phyloP scores from a whole-genome alignment of 2,888 invertebrate species.

The Sarcophaga caerulescens region DNA sequence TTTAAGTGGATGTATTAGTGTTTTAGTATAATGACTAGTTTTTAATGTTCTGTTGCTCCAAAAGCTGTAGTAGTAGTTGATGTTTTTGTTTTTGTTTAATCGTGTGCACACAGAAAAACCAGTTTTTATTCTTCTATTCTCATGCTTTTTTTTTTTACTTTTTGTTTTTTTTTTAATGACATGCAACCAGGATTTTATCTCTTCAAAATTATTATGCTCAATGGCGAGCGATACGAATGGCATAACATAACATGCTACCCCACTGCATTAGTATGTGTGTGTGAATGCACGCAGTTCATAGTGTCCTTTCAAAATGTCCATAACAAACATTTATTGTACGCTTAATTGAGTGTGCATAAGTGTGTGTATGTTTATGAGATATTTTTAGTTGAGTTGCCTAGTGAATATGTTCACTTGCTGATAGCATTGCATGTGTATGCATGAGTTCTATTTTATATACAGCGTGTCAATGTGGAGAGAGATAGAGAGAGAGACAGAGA shows the following conservation, averaged over 20 bases:
- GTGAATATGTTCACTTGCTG: neutral
- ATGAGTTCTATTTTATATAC: neutral
- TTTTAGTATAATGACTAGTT: constrained; percentile 24
- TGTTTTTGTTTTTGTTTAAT: constrained; percentile 16
- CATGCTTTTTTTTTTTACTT: neutral
- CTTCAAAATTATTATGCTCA: constrained; percentile 5
- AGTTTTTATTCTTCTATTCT: too few species aligned
- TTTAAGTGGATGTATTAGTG: constrained; percentile 40
- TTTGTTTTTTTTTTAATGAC: constrained; percentile 22
- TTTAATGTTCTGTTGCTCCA: neutral
- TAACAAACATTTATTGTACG: neutral
- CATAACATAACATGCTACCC: neutral
- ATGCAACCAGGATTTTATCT: constrained; percentile 31
- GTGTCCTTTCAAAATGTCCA: neutral
- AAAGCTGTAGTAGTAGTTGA: neutral
- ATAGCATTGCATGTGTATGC: neutral
- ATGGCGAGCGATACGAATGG: neutral
- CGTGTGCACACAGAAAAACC: constrained; percentile 5
- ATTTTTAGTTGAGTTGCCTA: neutral
- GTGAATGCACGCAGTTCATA: neutral
- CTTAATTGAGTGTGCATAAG: neutral
- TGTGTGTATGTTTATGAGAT: neutral
- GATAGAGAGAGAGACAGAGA: neutral
- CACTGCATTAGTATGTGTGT: neutral
- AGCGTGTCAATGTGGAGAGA: neutral